Evolutionary conservation across 92 coral and sea anemone genomes (phyloP), one percentile per base, ranked within the genome.

Genomic region (Porites cylindrica): DNA sequence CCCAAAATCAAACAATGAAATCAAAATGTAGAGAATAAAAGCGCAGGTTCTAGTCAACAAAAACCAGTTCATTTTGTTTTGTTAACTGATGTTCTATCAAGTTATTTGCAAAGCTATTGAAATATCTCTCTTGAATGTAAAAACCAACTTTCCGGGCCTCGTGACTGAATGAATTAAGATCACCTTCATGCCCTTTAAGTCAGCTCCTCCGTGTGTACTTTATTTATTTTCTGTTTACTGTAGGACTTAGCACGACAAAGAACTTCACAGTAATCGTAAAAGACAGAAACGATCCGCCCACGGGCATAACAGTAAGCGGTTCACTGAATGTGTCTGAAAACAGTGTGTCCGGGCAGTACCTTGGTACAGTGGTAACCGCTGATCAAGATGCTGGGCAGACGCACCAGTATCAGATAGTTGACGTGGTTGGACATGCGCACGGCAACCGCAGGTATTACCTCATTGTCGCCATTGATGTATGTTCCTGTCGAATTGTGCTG

Each of bases 361-460:
- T 97, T 24, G 99, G 95, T 16, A 94, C 83, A 50, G 84, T 97
- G 54, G 51, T 75, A 47, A 95, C 99, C 73, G 83, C 91, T 78
- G 99, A 97, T 69, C 97, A 97, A 88, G 99, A 97, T 91, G 86
- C 61, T 10, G 88, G 91, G 17, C 99, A 97, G 91, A 88, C 89
- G 11, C 92, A 87, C 71, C 78, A 74, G 26, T 95, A 97, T 79
- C 29, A 32, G 54, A 88, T 95, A 16, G 72, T 90, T 12, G 79
- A 92, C 32, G 96, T 95, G 61, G 60, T 80, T 59, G 99, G 92
- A 62, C 74, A 71, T 5, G 93, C 93, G 17, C 70, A 78, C 38
- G 16, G 38, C 14, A 29, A 19, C n/a, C 71, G 66, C 72, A 88
- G 94, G 98, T 94, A 81, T 52, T 24, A 80, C 18, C 21, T 2